These are phyloP conservation scores for Hypomecis atomaria DNA, from an alignment of 2,888 invertebrate species.

Conservation along the genomic window DNA sequence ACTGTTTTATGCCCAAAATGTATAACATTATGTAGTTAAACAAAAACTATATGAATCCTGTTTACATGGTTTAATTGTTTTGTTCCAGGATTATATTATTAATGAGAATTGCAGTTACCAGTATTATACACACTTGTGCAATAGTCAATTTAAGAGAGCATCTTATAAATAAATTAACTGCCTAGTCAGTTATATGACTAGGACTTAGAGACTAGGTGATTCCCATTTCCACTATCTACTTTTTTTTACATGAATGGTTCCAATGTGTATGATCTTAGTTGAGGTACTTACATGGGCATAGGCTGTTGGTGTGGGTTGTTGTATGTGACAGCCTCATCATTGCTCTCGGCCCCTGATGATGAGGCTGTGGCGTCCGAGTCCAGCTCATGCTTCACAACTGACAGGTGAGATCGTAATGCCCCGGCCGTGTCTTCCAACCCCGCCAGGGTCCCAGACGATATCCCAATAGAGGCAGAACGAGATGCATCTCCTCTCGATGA, in stretches of 20 bases:
- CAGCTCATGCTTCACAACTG: conserved; percentile 89
- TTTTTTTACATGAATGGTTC: neutral
- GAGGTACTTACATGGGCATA: conserved; percentile 90
- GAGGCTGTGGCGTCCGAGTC: conserved; percentile 98
- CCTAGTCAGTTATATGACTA: too few species aligned
- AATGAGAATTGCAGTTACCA: too few species aligned
- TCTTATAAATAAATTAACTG: too few species aligned
- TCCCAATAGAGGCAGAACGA: conserved; percentile 85
- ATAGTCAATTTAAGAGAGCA: too few species aligned
- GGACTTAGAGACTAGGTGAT: neutral
- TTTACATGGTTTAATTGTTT: too few species aligned
- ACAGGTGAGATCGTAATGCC: conserved; percentile 89
- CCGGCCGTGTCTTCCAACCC: conserved; percentile 90
- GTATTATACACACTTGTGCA: too few species aligned
- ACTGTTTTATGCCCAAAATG: neutral
- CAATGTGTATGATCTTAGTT: conserved; percentile 11
- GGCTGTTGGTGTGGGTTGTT: conserved; percentile 91
- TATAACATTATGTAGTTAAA: too few species aligned
- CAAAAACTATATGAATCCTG: too few species aligned
- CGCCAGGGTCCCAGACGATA: conserved; percentile 87
- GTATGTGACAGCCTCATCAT: conserved; percentile 93
- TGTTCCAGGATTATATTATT: too few species aligned
- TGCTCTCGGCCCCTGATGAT: conserved; percentile 97
- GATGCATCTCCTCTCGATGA: conserved; percentile 91
- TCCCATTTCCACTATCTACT: neutral